Conservation (phyloP, 53 echinoderm and acorn worm species). For the Echinometra lucunter region DNA sequence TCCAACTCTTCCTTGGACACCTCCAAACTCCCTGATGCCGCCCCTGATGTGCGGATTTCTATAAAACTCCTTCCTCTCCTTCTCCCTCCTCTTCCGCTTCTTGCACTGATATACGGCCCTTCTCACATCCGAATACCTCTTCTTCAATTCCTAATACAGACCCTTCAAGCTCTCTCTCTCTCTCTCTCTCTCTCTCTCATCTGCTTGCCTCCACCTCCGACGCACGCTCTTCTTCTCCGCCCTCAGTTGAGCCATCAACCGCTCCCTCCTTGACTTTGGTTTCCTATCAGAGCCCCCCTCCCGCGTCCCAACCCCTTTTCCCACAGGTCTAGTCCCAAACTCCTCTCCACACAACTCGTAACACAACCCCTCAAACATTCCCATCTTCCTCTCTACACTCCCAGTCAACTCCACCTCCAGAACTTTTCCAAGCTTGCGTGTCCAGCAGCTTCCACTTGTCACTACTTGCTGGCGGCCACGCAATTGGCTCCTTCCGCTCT, state of each 20-base stretch:
- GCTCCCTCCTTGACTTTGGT: constrained; percentile 53
- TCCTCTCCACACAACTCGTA: constrained; percentile 43
- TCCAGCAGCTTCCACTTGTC: constrained; percentile 39
- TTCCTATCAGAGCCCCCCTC: neutral
- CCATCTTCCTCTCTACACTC: constrained; percentile 46
- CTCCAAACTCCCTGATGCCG: constrained; percentile 46
- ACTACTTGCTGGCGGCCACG: constrained; percentile 35
- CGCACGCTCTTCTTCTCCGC: constrained; percentile 55
- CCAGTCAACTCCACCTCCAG: too few species aligned
- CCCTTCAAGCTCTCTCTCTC: constrained; percentile 54
- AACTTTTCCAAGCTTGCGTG: constrained; percentile 22
- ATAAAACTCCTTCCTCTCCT: constrained; percentile 6
- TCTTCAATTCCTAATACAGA: constrained; percentile 51
- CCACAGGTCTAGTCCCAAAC: constrained; percentile 25
- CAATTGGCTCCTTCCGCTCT: constrained; percentile 51
- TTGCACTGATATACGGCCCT: constrained; percentile 10
- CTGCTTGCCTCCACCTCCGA: constrained; percentile 50
- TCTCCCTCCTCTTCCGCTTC: constrained; percentile 44
- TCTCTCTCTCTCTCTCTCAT: too few species aligned
- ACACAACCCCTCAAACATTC: constrained; percentile 31
- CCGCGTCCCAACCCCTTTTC: neutral
- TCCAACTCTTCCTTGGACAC: constrained; percentile 62
- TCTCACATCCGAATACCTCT: constrained; percentile 57
- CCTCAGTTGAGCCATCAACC: constrained; percentile 52
- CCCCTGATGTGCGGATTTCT: constrained; percentile 47